phyloP scores from a whole-genome alignment of 2,888 invertebrate species.

The Gastrophysa polygoni region DNA sequence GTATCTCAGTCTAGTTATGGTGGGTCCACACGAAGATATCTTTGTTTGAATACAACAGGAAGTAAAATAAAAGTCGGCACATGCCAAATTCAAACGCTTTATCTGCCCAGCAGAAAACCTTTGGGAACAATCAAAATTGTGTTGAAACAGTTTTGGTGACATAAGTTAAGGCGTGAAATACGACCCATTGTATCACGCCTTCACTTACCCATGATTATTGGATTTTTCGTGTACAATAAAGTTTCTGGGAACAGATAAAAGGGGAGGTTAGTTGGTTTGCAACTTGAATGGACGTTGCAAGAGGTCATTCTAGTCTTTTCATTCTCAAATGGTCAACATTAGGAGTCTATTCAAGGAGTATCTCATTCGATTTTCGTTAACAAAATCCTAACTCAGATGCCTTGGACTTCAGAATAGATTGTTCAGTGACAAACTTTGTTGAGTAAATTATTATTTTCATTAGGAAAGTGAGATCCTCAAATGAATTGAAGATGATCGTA shows the following conservation, averaged over 20 bases:
- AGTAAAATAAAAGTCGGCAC: slow-evolving; percentile 41
- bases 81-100: slow-evolving; percentile 28
- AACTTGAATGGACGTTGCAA: slow-evolving; percentile 7
- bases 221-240: slow-evolving; percentile 14
- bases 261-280: slow-evolving; percentile 31
- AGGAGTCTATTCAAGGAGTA: neutral
- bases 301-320: slow-evolving; percentile 4
- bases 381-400: neutral
- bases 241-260: slow-evolving; percentile 34
- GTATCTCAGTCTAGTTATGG: neutral
- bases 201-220: slow-evolving; percentile 32
- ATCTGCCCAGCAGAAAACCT: slow-evolving; percentile 25
- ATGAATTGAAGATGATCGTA: neutral
- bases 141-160: slow-evolving; percentile 43
- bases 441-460: neutral
- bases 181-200: slow-evolving; percentile 41
- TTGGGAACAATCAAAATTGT: slow-evolving; percentile 43
- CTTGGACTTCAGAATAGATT: neutral
- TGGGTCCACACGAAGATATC: neutral
- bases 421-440: neutral
- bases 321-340: slow-evolving; percentile 7
- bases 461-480: neutral
- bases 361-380: neutral
- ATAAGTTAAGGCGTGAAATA: slow-evolving; percentile 41
- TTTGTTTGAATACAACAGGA: slow-evolving; percentile 34